Conservation (phyloP, 2,797 vertebrate species). For the Gadopsis bispinosus region DNA sequence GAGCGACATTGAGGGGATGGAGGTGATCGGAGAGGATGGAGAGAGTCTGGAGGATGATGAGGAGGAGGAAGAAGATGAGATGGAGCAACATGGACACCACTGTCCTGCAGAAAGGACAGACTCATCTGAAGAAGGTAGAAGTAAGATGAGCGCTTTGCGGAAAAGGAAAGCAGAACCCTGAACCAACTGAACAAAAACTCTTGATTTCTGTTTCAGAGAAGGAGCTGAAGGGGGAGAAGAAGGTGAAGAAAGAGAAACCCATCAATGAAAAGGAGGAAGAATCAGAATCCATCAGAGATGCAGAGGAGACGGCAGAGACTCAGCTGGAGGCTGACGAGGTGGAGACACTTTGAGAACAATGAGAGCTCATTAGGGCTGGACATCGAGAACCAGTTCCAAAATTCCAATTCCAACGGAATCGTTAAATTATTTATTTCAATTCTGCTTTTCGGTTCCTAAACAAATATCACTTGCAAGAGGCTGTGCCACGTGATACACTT, state of each 20-base stretch:
- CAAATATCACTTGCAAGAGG: too few species aligned
- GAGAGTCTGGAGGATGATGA: slow-evolving; percentile 51
- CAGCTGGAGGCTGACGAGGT: slow-evolving; percentile 8
- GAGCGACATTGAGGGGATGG: slow-evolving; percentile 83
- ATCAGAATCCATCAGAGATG: neutral
- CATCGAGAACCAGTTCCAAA: too few species aligned
- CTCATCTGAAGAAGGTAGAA: slow-evolving; percentile 34
- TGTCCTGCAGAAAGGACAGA: slow-evolving; percentile 1
- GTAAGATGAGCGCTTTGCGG: too few species aligned
- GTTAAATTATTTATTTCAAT: too few species aligned
- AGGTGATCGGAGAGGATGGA: slow-evolving; percentile 81
- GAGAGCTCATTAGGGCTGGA: too few species aligned
- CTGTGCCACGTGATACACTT: too few species aligned
- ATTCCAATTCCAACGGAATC: too few species aligned
- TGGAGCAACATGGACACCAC: neutral
- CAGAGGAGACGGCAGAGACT: neutral
- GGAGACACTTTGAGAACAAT: neutral
- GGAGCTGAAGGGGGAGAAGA: neutral
- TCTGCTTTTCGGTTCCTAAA: too few species aligned
- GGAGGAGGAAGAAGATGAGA: slow-evolving; percentile 34
- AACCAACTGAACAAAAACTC: neutral
- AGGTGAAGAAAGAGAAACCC: too few species aligned
- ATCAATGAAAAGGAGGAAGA: neutral
- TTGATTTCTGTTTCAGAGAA: slow-evolving; percentile 19
- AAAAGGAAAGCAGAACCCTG: neutral